Percentiles rank a stretch among this genome's conserved stretches.
These are phyloP conservation scores for Drosophila saltans DNA, from an alignment of 1,140 invertebrate species.

Conservation along the genomic window DNA sequence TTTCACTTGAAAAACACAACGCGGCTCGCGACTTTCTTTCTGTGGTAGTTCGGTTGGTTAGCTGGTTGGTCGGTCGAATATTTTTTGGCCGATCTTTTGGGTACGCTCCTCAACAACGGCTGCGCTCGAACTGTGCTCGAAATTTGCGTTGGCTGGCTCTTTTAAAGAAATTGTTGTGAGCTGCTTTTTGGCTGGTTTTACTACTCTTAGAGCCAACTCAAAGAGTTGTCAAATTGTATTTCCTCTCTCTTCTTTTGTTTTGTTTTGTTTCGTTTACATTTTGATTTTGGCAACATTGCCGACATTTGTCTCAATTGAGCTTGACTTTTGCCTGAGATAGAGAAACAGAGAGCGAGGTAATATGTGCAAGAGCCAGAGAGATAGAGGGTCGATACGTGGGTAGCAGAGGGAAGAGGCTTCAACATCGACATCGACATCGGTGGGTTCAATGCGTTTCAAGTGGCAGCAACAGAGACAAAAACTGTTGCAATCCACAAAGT, in stretches of 20 bases:
- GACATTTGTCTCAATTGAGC: conserved; percentile 39
- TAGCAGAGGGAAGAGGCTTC: not conserved
- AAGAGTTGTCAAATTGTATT: conserved; percentile 47
- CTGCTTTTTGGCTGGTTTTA: conserved; percentile 33
- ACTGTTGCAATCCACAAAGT: conserved; percentile 54
- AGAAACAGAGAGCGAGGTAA: conserved; percentile 13
- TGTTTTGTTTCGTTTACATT: conserved; percentile 51
- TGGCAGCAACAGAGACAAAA: conserved; percentile 38
- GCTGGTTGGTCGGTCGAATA: no score
- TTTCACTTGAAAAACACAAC: conserved; percentile 53
- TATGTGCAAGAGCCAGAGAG: conserved; percentile 7
- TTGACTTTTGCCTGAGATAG: conserved; percentile 13
- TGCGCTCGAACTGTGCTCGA: conserved; percentile 71
- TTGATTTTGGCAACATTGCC: conserved; percentile 52
- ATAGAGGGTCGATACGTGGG: conserved; percentile 16
- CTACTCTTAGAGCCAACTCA: conserved; percentile 47
- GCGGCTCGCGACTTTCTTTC: conserved; percentile 77
- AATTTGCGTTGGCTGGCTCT: conserved; percentile 54
- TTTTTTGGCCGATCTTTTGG: conserved; percentile 8
- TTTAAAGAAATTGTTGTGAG: conserved; percentile 73
- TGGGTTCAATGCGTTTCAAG: conserved; percentile 72
- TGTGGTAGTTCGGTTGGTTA: conserved; percentile 22
- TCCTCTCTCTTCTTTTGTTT: conserved; percentile 32
- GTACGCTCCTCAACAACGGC: conserved; percentile 64
- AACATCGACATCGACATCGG: conserved; percentile 10